phyloP scores from a whole-genome alignment of 2,888 invertebrate species.

The Campaea margaritaria region DNA sequence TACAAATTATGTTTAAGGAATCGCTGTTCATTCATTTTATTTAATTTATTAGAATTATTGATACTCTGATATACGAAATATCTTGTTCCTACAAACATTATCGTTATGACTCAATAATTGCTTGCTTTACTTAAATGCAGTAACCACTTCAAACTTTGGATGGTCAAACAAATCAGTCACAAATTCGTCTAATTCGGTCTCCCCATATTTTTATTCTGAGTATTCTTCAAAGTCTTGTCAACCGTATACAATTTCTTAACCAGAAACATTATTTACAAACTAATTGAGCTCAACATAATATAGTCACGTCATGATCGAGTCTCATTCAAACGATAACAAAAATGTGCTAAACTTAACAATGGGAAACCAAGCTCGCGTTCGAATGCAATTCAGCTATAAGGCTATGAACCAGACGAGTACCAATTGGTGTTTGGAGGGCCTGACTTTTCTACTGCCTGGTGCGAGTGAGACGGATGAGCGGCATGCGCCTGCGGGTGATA shows the following conservation, averaged over 20 bases:
- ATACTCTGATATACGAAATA: neutral
- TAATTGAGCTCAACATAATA: slow-evolving; percentile 53
- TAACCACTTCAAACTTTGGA: slow-evolving; percentile 11
- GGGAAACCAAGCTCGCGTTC: slow-evolving; percentile 25
- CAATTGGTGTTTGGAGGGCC: slow-evolving; percentile 89
- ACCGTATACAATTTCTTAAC: slow-evolving; percentile 67
- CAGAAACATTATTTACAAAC: slow-evolving; percentile 47
- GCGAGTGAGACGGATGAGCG: slow-evolving; percentile 75
- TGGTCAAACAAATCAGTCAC: slow-evolving; percentile 32
- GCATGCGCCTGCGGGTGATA: slow-evolving; percentile 89
- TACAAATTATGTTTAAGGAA: slow-evolving; percentile 7
- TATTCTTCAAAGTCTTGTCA: slow-evolving; percentile 65
- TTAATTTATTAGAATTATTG: neutral
- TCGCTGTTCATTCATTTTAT: neutral
- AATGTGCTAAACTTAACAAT: slow-evolving; percentile 59
- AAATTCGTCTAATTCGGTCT: slow-evolving; percentile 33
- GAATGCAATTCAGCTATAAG: slow-evolving; percentile 49
- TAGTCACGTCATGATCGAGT: slow-evolving; percentile 15
- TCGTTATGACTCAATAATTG: neutral
- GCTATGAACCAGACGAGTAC: slow-evolving; percentile 92
- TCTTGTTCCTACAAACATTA: neutral
- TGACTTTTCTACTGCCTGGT: slow-evolving; percentile 85
- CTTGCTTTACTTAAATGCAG: slow-evolving; percentile 2
- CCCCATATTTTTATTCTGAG: slow-evolving; percentile 46
- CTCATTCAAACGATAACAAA: slow-evolving; percentile 51